Evolutionary conservation across 2,797 vertebrate genomes (phyloP).

Genomic region (Sebastes cheni): DNA sequence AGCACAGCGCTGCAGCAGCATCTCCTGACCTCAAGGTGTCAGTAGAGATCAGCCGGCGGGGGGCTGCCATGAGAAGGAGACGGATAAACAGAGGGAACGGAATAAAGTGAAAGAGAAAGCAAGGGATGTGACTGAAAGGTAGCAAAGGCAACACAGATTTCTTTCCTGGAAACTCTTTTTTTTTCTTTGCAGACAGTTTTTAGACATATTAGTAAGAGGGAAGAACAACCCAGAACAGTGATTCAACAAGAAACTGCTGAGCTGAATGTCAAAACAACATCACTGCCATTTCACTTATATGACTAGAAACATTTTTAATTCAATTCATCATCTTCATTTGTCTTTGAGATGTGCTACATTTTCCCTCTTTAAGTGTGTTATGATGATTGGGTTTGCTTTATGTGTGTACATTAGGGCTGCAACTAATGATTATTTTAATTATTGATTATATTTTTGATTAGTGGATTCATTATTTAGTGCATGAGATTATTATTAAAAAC

Average conservation of each 20-base stretch:
- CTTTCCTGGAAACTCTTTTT: slow-evolving; percentile 22
- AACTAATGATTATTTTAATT: slow-evolving; percentile 5
- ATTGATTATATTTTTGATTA: slow-evolving; percentile 15
- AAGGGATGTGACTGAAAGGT: slow-evolving; percentile 40
- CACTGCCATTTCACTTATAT: neutral
- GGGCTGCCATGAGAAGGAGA: neutral
- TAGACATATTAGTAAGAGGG: neutral
- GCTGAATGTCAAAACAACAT: slow-evolving; percentile 22
- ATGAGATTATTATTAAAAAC: neutral
- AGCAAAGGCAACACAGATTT: slow-evolving; percentile 47
- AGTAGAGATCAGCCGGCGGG: slow-evolving; percentile 75
- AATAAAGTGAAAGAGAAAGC: slow-evolving; percentile 5
- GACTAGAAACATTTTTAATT: neutral
- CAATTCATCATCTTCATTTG: neutral
- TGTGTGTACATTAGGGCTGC: neutral
- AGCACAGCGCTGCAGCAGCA: slow-evolving; percentile 50
- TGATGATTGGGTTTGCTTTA: neutral
- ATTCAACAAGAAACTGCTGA: neutral
- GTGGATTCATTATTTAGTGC: slow-evolving; percentile 3
- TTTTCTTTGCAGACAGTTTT: slow-evolving; percentile 26
- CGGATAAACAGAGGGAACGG: neutral
- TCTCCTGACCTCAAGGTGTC: slow-evolving; percentile 75
- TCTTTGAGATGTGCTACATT: neutral
- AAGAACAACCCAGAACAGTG: slow-evolving; percentile 4
- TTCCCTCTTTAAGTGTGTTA: neutral